Conservation (phyloP, 1,140 invertebrate species). For the Brachionus sp. region DNA sequence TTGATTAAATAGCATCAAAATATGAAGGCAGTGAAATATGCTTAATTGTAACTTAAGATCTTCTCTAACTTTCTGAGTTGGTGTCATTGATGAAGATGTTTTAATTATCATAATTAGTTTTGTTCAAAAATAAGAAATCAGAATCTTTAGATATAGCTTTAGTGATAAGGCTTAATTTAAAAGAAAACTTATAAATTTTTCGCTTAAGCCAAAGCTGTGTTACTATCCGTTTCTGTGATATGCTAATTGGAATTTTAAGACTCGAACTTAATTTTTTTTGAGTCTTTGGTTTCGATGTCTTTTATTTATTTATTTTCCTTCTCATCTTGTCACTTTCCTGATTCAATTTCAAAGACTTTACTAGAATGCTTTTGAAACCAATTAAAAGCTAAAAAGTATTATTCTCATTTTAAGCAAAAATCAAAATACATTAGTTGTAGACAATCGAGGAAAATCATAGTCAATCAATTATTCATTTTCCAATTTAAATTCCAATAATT, state of each 20-base stretch:
- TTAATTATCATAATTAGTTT: conserved; percentile 38
- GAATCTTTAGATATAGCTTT: neutral
- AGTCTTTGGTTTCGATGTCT: neutral
- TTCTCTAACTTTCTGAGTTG: neutral
- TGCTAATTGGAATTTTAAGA: conserved; percentile 29
- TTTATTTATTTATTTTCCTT: neutral
- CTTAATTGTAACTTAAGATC: conserved; percentile 35
- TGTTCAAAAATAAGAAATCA: neutral
- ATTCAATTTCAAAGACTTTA: neutral
- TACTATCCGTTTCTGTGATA: conserved; percentile 33
- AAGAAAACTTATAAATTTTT: conserved; percentile 14
- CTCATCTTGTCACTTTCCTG: neutral
- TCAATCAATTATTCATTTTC: neutral
- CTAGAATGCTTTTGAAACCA: neutral
- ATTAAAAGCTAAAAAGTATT: neutral
- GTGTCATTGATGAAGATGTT: conserved; percentile 27
- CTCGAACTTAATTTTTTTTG: neutral
- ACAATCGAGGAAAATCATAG: neutral
- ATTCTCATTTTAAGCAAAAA: neutral
- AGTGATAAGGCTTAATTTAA: conserved; percentile 21
- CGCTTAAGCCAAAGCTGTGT: neutral
- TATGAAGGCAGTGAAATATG: neutral
- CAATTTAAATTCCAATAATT: neutral
- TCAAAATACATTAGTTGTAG: neutral
- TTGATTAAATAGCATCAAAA: neutral